Base-by-base conservation (phyloP, 1,140 invertebrate genomes). In the Penaeus vannamei region DNA sequence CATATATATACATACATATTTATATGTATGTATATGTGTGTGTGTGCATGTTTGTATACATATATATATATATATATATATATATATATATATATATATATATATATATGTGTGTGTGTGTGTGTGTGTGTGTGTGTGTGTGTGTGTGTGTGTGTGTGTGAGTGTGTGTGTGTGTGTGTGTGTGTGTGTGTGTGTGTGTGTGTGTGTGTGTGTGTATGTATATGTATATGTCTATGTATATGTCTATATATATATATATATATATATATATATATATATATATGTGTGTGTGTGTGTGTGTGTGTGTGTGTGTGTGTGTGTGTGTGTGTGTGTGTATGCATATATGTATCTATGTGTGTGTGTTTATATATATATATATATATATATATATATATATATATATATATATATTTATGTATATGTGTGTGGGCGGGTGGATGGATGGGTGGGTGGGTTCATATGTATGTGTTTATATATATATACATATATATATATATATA, bases 201-300 rank as follows among this genome's bases (percentile, higher is more conserved):
- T 76, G 29, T 76, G 29, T 76, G 14, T 17, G 14, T 29, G 12
- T n/a, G 36, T 29, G 7, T 76, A 29, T 76, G 3, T 32, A 29
- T 76, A 76, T 76, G 20, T 32, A 76, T 76, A 29, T 76, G 10
- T 76, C 1, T 76, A 32, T 76, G 32, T 76, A 76, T 76, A 29
- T 76, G 32, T 76, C 14, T 76, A 32, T 76, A 32, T 76, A 76
- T 76, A 76, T 76, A 32, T 76, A 76, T 76, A 29, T 76, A 29
- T 76, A 29, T 76, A 29, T 76, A 29, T 76, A 29, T 76, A 29
- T 76, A 29, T 76, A 29, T 76, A 29, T 32, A 10, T 29, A 29
- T 76, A 1, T 76, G 10, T 76, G 26, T 29, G n/a, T 76, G 8
- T 76, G n/a, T 76, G n/a, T 76, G n/a, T 76, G 5, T 76, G 19